phyloP scores from a whole-genome alignment of 2,888 invertebrate species.

The Syrphus vitripennis region DNA sequence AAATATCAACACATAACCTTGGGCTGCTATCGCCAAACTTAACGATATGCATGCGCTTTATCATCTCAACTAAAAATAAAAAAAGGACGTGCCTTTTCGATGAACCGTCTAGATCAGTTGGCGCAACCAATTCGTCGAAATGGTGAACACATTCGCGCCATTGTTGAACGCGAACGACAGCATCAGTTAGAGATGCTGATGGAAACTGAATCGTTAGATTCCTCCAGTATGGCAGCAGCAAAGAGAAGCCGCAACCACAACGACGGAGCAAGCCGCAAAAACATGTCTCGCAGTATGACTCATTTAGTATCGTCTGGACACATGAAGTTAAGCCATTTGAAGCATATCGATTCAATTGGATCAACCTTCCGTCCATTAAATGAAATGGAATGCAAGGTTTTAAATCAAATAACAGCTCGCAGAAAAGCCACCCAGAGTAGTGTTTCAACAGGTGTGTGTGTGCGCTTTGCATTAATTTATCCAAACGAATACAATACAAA shows the following conservation, averaged over 20 bases:
- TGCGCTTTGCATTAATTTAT: conserved; percentile 73
- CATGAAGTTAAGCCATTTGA: conserved; percentile 71
- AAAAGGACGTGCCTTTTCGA: conserved; percentile 94
- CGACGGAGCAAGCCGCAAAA: conserved; percentile 75
- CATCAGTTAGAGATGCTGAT: conserved; percentile 79
- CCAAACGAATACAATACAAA: conserved; percentile 72
- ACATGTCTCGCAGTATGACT: conserved; percentile 88
- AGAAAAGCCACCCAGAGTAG: conserved; percentile 67
- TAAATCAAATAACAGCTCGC: conserved; percentile 81
- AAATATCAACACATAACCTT: conserved; percentile 40
- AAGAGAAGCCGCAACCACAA: conserved; percentile 69
- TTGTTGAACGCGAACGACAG: conserved; percentile 80
- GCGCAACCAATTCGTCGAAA: conserved; percentile 86
- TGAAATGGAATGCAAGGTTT: conserved; percentile 81
- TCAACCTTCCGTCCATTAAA: conserved; percentile 78
- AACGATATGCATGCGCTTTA: conserved; percentile 13
- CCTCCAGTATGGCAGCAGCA: conserved; percentile 63
- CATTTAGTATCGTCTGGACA: conserved; percentile 81
- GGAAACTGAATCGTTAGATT: conserved; percentile 78
- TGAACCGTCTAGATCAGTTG: conserved; percentile 95
- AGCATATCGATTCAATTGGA: conserved; percentile 74
- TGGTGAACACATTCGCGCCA: conserved; percentile 81
- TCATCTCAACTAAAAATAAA: background rate
- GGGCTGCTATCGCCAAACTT: conserved; percentile 20
- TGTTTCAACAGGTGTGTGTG: conserved; percentile 80